Conservation (phyloP, 37 sponge, comb jelly and placozoan species). For the Theonella swinhoei region DNA sequence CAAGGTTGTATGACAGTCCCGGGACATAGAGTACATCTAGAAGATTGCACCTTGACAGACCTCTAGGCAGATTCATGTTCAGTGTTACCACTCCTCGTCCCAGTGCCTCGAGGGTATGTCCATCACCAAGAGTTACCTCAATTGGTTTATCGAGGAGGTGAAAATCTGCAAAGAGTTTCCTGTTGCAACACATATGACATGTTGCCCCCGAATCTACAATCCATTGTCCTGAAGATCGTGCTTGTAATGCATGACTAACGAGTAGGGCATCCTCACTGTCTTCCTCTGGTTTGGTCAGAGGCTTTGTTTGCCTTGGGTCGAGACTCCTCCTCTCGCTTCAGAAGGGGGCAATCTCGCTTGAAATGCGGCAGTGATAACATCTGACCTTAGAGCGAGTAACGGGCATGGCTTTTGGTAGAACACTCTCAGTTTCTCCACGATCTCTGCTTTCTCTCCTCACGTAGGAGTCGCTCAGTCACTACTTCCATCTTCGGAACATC, state of each 20-base stretch:
- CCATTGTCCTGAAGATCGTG: conserved; percentile 29
- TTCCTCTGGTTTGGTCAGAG: too few species aligned
- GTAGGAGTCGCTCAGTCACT: neutral
- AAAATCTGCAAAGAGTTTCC: conserved; percentile 20
- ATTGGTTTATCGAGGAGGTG: conserved; percentile 7
- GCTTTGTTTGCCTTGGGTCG: too few species aligned
- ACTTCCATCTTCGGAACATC: conserved; percentile 14
- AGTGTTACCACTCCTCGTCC: conserved; percentile 35
- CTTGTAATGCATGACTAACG: neutral
- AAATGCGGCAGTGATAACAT: too few species aligned
- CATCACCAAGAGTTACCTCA: conserved; percentile 63
- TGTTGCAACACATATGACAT: conserved; percentile 43
- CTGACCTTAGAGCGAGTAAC: too few species aligned
- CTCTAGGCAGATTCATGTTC: conserved; percentile 29
- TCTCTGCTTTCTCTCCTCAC: conserved; percentile 10
- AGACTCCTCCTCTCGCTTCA: too few species aligned
- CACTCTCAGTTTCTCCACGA: too few species aligned
- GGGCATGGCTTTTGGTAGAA: too few species aligned
- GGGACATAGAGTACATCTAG: conserved; percentile 68
- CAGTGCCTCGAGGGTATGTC: conserved; percentile 21
- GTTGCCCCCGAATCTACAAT: conserved; percentile 69
- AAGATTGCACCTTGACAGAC: neutral
- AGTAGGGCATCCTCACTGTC: neutral
- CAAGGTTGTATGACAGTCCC: conserved; percentile 43
- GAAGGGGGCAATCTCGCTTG: too few species aligned